Conservation (phyloP, 2,113 vertebrate genomes). For the Haplochromis burtoni region DNA sequence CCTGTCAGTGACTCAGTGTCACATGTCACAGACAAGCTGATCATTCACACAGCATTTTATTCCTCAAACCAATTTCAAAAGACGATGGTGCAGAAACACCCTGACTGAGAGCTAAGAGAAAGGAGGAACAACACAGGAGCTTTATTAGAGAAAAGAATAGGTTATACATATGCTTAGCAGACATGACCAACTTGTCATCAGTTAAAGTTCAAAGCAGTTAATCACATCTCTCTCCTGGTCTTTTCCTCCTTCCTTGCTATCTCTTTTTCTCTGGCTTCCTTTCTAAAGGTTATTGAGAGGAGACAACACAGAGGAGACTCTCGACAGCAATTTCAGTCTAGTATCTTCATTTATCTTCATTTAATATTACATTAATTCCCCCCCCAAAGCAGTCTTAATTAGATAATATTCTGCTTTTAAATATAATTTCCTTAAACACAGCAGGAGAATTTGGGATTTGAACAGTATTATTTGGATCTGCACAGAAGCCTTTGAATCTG, state of each 20-base stretch:
- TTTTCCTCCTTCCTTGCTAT: background rate
- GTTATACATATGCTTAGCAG: conserved; percentile 18
- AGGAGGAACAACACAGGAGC: background rate
- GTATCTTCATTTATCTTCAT: background rate
- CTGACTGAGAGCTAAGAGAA: background rate
- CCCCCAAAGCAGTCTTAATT: background rate
- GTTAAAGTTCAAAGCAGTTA: conserved; percentile 27
- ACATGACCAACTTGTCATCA: conserved; percentile 5
- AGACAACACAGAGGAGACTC: background rate
- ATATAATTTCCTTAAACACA: background rate
- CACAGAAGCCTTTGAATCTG: background rate
- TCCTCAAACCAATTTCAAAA: background rate
- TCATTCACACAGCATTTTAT: background rate
- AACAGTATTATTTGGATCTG: background rate
- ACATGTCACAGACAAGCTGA: background rate
- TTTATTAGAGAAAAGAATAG: background rate
- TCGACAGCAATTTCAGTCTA: background rate
- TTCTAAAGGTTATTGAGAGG: background rate
- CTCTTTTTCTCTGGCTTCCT: background rate
- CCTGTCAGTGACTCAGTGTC: background rate
- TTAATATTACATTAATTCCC: background rate
- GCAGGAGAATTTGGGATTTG: background rate
- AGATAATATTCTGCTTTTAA: background rate
- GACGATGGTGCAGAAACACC: background rate
- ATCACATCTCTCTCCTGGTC: background rate